These are phyloP conservation scores for Acronicta psi DNA, from an alignment of 2,888 invertebrate species.

Conservation along the genomic window DNA sequence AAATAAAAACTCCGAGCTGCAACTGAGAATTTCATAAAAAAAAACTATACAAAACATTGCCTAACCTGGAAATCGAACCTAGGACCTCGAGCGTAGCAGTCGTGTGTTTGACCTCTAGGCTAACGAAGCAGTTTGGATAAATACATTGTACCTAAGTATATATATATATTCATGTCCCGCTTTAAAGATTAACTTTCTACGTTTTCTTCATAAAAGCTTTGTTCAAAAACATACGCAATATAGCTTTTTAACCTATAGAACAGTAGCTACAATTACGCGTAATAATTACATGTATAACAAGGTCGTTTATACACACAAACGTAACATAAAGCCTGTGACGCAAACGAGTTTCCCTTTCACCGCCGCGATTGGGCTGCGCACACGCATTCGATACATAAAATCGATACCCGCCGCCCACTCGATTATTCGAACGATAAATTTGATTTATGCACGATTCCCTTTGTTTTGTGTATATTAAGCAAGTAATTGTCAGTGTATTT, in stretches of 20 bases:
- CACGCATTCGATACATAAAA: slow-evolving; percentile 59
- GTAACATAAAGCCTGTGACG: slow-evolving; percentile 73
- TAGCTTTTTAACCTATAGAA: slow-evolving; percentile 18
- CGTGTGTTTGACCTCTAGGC: no score
- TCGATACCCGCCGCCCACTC: slow-evolving; percentile 63
- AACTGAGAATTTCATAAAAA: no score
- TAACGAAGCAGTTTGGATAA: no score
- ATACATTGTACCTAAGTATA: no score
- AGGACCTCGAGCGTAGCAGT: no score
- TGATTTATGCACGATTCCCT: slow-evolving; percentile 49
- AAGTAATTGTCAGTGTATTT: no score
- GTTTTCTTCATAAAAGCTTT: slow-evolving; percentile 12
- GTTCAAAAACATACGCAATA: slow-evolving; percentile 10
- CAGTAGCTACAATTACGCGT: slow-evolving; percentile 62
- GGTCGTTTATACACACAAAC: slow-evolving; percentile 63
- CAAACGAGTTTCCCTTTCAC: slow-evolving; percentile 82
- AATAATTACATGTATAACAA: slow-evolving; percentile 68
- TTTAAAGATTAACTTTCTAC: no score
- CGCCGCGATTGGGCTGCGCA: slow-evolving; percentile 70
- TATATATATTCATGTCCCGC: no score
- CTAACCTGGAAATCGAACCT: no score
- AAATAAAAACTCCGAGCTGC: no score
- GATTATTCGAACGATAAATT: slow-evolving; percentile 62
- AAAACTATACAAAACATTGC: no score
- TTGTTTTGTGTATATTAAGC: slow-evolving; percentile 44